These are phyloP conservation scores for Papilio xuthus DNA, from an alignment of 1,140 invertebrate species.

Conservation along the genomic window DNA sequence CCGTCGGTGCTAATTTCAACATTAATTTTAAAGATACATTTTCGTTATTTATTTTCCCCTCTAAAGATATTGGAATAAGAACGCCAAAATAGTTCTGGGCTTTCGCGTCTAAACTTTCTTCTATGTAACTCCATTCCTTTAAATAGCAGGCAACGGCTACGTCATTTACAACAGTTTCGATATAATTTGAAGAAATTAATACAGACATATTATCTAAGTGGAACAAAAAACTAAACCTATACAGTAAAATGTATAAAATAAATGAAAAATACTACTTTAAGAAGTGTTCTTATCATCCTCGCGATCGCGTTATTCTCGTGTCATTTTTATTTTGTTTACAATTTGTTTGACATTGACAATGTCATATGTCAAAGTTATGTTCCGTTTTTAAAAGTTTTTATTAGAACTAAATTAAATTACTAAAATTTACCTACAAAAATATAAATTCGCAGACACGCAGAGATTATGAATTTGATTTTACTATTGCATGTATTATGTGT, in stretches of 20 bases:
- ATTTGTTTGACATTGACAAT: neutral
- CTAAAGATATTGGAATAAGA: conserved; percentile 60
- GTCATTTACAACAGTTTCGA: conserved; percentile 48
- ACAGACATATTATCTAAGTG: conserved; percentile 43
- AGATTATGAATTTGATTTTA: neutral
- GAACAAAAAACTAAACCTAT: neutral
- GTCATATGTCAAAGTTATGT: neutral
- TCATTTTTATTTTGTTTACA: neutral
- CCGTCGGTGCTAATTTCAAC: conserved; percentile 70
- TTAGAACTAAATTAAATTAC: no score
- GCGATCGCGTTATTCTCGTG: neutral
- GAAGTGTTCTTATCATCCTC: neutral
- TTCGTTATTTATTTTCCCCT: conserved; percentile 46
- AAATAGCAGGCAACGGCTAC: conserved; percentile 47
- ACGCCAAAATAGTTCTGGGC: conserved; percentile 75
- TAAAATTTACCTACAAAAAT: no score
- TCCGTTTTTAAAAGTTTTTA: conserved; percentile 1
- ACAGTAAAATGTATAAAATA: no score
- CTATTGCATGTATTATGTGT: neutral
- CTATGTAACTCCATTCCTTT: conserved; percentile 49
- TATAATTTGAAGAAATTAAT: conserved; percentile 47
- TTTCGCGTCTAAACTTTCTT: conserved; percentile 57
- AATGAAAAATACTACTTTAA: neutral
- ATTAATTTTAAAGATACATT: conserved; percentile 54
- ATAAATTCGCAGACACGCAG: neutral